Conservation (phyloP, 2,113 vertebrate genomes). For the Orientallactaga bullata region DNA sequence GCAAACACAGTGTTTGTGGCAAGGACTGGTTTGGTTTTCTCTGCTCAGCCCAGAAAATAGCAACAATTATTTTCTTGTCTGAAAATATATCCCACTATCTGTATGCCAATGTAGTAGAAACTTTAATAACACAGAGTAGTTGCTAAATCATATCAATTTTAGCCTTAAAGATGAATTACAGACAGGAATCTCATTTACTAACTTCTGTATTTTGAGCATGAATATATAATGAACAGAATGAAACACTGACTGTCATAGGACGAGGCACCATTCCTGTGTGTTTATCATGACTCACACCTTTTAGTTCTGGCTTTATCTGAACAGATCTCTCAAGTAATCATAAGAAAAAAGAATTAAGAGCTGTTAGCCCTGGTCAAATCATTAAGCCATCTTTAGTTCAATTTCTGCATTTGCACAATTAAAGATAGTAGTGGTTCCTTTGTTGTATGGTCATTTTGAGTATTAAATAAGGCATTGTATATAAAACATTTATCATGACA, state of each 20-base stretch:
- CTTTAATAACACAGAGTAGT: neutral
- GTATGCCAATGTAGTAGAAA: no score
- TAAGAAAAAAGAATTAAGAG: neutral
- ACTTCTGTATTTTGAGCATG: neutral
- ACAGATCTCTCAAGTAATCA: neutral
- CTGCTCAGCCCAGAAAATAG: rapidly evolving
- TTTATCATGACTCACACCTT: rapidly evolving
- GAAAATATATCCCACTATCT: no score
- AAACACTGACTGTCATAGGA: neutral
- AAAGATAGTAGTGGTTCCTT: neutral
- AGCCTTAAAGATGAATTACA: neutral
- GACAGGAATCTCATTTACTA: neutral
- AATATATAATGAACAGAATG: rapidly evolving
- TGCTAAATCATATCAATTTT: neutral
- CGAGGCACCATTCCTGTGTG: neutral
- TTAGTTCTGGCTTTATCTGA: neutral
- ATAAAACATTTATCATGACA: neutral
- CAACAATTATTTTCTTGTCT: neutral
- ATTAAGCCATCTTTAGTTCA: neutral
- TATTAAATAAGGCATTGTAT: neutral
- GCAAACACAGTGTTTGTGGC: rapidly evolving
- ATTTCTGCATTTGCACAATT: neutral
- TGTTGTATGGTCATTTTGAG: neutral
- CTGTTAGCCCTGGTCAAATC: neutral
- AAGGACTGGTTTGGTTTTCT: no score